phyloP scores from a whole-genome alignment of 1,140 invertebrate species.

The Caerostris darwini region DNA sequence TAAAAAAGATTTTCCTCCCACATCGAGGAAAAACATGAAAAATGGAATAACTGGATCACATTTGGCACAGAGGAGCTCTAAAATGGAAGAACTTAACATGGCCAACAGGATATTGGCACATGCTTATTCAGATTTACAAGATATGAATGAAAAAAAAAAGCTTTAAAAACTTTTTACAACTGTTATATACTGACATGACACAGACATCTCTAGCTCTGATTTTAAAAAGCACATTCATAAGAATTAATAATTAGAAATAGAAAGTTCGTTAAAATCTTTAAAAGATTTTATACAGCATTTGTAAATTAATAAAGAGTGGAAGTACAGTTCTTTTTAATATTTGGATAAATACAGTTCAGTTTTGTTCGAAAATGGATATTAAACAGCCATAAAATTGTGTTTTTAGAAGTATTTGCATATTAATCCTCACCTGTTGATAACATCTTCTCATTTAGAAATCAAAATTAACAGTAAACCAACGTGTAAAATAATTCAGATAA shows the following conservation, averaged over 20 bases:
- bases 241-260: neutral
- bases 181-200: neutral
- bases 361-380: too few species aligned
- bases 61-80: slow-evolving; percentile 42
- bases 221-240: neutral
- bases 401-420: too few species aligned
- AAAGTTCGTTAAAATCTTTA: neutral
- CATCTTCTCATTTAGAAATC: too few species aligned
- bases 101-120: neutral
- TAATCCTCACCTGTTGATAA: too few species aligned
- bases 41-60: slow-evolving; percentile 45
- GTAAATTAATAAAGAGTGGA: too few species aligned
- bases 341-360: too few species aligned
- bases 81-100: slow-evolving; percentile 41
- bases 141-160: neutral
- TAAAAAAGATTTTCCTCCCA: slow-evolving; percentile 30
- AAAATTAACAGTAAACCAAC: too few species aligned
- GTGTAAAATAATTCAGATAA: too few species aligned
- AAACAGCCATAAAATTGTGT: too few species aligned
- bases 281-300: neutral
- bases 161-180: neutral
- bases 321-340: too few species aligned
- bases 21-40: slow-evolving; percentile 19
- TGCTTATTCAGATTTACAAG: neutral
- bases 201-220: neutral